Base-by-base conservation (phyloP, 1,140 invertebrate species). In the Drosophila eugracilis region DNA sequence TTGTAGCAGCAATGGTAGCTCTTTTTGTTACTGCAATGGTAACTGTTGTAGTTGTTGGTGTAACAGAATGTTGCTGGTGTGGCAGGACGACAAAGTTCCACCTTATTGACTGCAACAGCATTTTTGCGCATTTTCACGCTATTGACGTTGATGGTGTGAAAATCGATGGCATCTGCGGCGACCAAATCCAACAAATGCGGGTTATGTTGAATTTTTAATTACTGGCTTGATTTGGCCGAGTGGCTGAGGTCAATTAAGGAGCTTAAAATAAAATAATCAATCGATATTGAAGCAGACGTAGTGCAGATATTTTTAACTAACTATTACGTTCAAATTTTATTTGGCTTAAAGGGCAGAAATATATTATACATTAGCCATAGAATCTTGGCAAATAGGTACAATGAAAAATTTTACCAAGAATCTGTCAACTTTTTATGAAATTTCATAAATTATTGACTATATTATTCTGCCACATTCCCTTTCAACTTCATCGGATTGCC, bases 101-200 rank as follows among this genome's bases (percentile, higher is more conserved):
- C 55, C 48, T 73, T 55, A 74, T 44, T 49, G 71, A 65, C 70
- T 74, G 44, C 50, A 44, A 39, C 42, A 26, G 42, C 70, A 55
- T 24, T 67, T 57, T 48, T 19, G 39, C 42, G 41, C 55, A 74
- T 69, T 78, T 73, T 67, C 47, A 50, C 53, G 55, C 55, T 50
- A 58, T 62, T 78, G 60, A 34, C 54, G 62, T 42, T 39, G 54
- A 58, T 74, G 52, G 53, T 37, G 52, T 41, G 52, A 70, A 70
- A 77, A 77, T 75, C 70, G 70, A 77, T 63, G 62, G 39, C 50
- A 57, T 58, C 17, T 50, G 70, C 36, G 59, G 58, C 34, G 19
- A 24, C 14, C 34, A 30, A 60, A 41, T 12, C 28, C 26, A 12
- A 5, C 48, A 30, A 22, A 42, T 66, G 28, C 30, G 60, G 60